Evolutionary conservation across 2,888 invertebrate species (phyloP).

Genomic region (Tenthredo notha): DNA sequence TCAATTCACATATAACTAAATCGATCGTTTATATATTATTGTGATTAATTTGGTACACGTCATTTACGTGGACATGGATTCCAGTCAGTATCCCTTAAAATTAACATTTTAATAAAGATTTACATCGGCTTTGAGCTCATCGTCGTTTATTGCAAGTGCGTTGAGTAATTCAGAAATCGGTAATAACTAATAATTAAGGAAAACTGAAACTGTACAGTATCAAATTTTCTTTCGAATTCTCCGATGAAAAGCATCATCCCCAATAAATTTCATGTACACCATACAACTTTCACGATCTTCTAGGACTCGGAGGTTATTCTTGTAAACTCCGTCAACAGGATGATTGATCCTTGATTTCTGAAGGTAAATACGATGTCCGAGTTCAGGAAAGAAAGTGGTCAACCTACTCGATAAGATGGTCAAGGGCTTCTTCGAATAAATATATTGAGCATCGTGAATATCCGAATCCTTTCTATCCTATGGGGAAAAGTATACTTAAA

Average conservation of each 20-base stretch:
- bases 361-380: not conserved
- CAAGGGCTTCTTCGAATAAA: slow-evolving; percentile 19
- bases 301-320: not conserved
- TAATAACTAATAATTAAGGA: not conserved
- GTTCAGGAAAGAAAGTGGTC: not conserved
- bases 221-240: not conserved
- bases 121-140: no score
- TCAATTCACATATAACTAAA: not conserved
- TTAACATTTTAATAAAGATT: not conserved
- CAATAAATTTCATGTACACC: not conserved
- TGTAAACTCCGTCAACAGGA: not conserved
- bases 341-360: not conserved
- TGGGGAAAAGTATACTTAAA: not conserved
- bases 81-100: not conserved
- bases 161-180: not conserved
- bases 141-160: no score
- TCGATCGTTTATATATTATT: not conserved
- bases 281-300: not conserved
- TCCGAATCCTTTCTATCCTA: not conserved
- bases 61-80: not conserved
- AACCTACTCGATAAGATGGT: slow-evolving; percentile 11
- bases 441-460: slow-evolving; percentile 7
- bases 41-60: not conserved
- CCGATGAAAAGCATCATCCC: not conserved
- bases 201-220: not conserved